Conservation (phyloP, 1,140 invertebrate genomes). For the Pachypsylla venusta region DNA sequence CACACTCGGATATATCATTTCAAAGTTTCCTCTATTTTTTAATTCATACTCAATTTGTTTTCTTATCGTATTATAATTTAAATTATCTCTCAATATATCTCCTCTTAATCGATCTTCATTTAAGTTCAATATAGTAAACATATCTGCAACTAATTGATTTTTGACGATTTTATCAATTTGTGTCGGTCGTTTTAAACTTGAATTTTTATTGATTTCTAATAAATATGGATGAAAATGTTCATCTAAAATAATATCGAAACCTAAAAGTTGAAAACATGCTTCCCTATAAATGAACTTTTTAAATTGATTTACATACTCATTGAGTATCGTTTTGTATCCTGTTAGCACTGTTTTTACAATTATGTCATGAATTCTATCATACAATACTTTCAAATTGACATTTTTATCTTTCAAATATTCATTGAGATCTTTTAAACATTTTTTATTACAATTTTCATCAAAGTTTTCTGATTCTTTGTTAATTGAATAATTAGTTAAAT, state of each 20-base stretch:
- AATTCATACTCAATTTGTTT: neutral
- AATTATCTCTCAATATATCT: neutral
- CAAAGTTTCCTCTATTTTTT: neutral
- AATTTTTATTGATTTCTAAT: constrained; percentile 2
- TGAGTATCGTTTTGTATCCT: neutral
- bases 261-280: constrained; percentile 1
- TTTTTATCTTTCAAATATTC: neutral
- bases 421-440: neutral
- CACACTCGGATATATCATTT: neutral
- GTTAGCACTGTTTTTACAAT: neutral
- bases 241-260: neutral
- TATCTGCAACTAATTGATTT: neutral
- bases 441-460: constrained; percentile 24
- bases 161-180: neutral
- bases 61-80: neutral
- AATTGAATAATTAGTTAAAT: constrained; percentile 92
- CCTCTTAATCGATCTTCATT: neutral
- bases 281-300: neutral
- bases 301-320: neutral
- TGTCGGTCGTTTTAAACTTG: neutral
- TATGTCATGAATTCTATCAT: neutral
- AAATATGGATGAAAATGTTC: neutral
- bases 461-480: constrained; percentile 52
- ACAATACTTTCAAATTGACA: neutral
- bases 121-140: neutral